Conservation (phyloP, 2,113 vertebrate species). For the Cyanistes caeruleus region DNA sequence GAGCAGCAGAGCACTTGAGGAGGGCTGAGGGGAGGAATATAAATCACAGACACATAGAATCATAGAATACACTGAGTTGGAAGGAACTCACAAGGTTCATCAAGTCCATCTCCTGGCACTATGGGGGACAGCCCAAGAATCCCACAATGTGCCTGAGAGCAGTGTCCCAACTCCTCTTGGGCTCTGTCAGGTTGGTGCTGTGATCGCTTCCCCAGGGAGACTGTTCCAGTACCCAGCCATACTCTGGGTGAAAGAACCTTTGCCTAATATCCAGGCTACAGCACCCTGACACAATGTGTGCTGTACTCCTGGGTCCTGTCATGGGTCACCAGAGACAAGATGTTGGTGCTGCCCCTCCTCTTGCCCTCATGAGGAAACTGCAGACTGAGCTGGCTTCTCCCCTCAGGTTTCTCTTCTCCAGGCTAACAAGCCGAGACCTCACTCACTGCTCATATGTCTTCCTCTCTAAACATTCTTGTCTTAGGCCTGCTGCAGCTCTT, state of each 20-base stretch:
- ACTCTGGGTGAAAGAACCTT: not conserved
- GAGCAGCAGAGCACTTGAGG: not conserved
- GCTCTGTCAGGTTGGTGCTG: not conserved
- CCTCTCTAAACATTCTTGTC: not conserved
- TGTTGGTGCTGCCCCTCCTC: not conserved
- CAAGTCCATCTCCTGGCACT: not conserved
- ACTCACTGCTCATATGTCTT: fast-evolving
- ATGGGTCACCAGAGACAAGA: not conserved
- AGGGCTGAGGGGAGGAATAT: not conserved
- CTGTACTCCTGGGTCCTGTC: not conserved
- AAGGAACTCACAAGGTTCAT: not conserved
- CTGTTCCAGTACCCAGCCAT: not conserved
- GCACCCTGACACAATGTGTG: fast-evolving
- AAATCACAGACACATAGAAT: not conserved
- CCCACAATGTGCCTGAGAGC: not conserved
- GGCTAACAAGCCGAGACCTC: not conserved
- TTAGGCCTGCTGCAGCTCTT: not conserved
- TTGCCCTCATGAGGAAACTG: not conserved
- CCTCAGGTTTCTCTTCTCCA: not conserved
- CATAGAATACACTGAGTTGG: not conserved
- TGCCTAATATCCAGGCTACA: not conserved
- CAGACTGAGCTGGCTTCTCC: not conserved
- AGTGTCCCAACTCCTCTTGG: not conserved
- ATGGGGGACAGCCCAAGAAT: no score
- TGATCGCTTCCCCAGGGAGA: not conserved